Evolutionary conservation across 2,888 invertebrate genomes (phyloP).

Genomic region (Torymus texanus): DNA sequence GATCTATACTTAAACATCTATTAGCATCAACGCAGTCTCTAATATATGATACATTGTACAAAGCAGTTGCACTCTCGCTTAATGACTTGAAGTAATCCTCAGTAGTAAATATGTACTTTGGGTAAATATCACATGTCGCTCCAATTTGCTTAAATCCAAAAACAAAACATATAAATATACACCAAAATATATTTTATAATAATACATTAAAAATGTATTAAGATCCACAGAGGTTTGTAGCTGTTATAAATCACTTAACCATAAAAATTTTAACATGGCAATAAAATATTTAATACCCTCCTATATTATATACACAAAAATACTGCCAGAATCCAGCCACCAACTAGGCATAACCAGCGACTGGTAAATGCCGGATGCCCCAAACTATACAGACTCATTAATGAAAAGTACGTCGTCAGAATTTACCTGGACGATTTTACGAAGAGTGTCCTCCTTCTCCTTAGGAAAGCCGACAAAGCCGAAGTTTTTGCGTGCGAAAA

Average conservation of each 20-base stretch:
- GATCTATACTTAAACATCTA: constrained; percentile 51
- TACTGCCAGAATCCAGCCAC: too few species aligned
- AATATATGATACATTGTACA: constrained; percentile 53
- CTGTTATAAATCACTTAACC: too few species aligned
- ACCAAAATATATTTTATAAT: neutral
- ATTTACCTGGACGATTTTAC: constrained; percentile 39
- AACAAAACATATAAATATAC: constrained; percentile 6
- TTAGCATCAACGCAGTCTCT: constrained; percentile 56
- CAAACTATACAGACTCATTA: neutral
- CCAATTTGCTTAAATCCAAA: constrained; percentile 50
- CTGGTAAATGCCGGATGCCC: too few species aligned
- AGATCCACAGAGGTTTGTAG: too few species aligned
- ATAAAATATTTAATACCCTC: too few species aligned
- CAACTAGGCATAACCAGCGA: too few species aligned
- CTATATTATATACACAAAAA: too few species aligned
- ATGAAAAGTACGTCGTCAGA: neutral
- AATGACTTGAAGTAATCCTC: constrained; percentile 40
- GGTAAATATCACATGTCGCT: constrained; percentile 44
- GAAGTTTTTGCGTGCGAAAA: constrained; percentile 52
- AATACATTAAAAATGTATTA: too few species aligned
- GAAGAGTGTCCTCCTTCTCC: constrained; percentile 32
- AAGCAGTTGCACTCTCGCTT: neutral
- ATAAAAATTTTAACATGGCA: too few species aligned
- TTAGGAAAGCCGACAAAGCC: constrained; percentile 44
- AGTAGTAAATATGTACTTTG: constrained; percentile 50